These are phyloP conservation scores for Caenorhabditis latens DNA, from an alignment of 1,140 invertebrate genomes.

Conservation along the genomic window DNA sequence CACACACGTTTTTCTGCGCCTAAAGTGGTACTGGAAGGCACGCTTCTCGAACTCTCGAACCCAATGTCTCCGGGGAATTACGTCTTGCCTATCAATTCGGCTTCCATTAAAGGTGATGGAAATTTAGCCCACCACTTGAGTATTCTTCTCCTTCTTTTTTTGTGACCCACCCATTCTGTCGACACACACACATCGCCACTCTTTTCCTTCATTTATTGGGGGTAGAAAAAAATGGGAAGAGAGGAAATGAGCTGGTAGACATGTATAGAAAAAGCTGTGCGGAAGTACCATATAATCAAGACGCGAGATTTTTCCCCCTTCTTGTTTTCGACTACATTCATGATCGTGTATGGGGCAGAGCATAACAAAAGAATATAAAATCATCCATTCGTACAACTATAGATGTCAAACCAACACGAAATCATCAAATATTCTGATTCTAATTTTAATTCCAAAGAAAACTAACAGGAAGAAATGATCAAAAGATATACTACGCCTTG, in stretches of 20 bases:
- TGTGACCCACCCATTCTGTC: background rate
- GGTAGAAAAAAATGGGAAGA: background rate
- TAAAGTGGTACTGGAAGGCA: slow-evolving; percentile 18
- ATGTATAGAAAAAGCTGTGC: slow-evolving; percentile 50
- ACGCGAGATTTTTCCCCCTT: background rate
- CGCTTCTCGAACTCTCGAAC: slow-evolving; percentile 34
- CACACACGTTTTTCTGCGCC: background rate
- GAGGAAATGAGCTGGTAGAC: slow-evolving; percentile 48
- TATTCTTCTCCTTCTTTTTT: background rate
- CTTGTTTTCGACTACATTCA: slow-evolving; percentile 31
- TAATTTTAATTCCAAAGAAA: slow-evolving; percentile 8
- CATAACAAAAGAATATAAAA: slow-evolving; percentile 30
- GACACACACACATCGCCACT: background rate
- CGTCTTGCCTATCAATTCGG: slow-evolving; percentile 30
- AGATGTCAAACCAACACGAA: background rate
- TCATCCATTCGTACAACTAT: slow-evolving; percentile 8
- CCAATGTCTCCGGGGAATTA: slow-evolving; percentile 34
- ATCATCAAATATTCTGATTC: background rate
- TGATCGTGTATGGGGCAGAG: background rate
- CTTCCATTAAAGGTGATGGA: slow-evolving; percentile 51
- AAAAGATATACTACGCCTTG: background rate
- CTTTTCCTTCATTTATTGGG: background rate
- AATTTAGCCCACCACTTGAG: slow-evolving; percentile 9
- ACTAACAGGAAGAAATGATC: background rate
- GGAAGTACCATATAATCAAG: slow-evolving; percentile 47